These are phyloP conservation scores for Sinopyrophorus schimmeli DNA, from an alignment of 2,888 invertebrate genomes.

Conservation along the genomic window DNA sequence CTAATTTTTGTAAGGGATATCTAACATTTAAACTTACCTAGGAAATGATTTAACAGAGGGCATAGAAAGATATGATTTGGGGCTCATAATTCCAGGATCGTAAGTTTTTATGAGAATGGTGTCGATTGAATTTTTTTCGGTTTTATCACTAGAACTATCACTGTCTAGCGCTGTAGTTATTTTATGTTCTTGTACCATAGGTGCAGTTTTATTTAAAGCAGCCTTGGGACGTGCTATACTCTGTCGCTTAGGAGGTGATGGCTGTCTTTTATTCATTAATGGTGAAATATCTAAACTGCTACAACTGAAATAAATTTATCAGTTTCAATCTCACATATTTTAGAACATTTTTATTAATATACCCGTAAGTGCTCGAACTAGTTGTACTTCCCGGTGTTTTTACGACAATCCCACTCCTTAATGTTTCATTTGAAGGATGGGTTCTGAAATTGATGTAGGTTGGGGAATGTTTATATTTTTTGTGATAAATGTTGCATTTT, in stretches of 20 bases:
- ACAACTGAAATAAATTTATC: conserved; percentile 38
- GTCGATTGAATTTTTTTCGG: conserved; percentile 46
- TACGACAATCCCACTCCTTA: conserved; percentile 38
- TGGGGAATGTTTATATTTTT: conserved; percentile 48
- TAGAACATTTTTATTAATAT: too few relatives aligned
- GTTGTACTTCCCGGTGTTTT: conserved; percentile 45
- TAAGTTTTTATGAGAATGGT: conserved; percentile 41
- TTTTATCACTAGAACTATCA: conserved; percentile 45
- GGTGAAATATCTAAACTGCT: conserved; percentile 53
- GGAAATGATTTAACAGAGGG: conserved; percentile 85
- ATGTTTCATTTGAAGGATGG: conserved; percentile 43
- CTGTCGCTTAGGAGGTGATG: conserved; percentile 39
- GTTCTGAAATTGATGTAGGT: conserved; percentile 52
- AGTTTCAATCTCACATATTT: too few relatives aligned
- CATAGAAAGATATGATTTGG: conserved; percentile 84
- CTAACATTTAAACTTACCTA: conserved; percentile 55
- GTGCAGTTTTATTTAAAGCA: conserved; percentile 50
- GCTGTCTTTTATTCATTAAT: conserved; percentile 47
- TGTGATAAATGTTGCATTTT: conserved; percentile 46
- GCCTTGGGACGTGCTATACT: conserved; percentile 48
- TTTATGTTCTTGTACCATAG: conserved; percentile 38
- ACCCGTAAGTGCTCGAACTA: conserved; percentile 39
- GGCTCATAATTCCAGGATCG: conserved; percentile 52
- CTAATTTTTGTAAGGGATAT: background rate
- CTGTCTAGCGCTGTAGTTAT: conserved; percentile 26